These are phyloP conservation scores for Liopterus haemorrhoidalis DNA, from an alignment of 2,888 invertebrate genomes.

Conservation along the genomic window DNA sequence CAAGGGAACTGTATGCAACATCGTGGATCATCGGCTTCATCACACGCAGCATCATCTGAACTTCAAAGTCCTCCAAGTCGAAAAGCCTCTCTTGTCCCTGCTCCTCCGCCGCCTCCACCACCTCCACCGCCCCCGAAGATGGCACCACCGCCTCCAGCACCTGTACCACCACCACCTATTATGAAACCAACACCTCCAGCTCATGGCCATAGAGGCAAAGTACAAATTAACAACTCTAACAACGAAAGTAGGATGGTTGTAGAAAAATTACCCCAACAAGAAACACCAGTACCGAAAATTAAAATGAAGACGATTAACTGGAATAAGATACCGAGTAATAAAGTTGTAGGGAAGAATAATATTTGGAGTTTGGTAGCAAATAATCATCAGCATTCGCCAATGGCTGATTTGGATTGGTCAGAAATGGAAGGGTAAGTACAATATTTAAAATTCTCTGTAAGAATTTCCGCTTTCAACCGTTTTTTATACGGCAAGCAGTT, in stretches of 20 bases:
- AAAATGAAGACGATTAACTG: constrained; percentile 98
- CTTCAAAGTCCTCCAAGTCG: no score
- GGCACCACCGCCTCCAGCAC: constrained; percentile 42
- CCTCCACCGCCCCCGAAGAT: constrained; percentile 46
- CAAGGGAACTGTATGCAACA: no score
- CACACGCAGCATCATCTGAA: no score
- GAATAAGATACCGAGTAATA: constrained; percentile 92
- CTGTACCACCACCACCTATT: constrained; percentile 36
- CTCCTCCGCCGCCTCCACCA: constrained; percentile 40
- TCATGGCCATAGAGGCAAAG: not conserved
- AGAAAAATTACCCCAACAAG: constrained; percentile 76
- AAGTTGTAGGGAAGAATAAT: constrained; percentile 83
- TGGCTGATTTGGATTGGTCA: constrained; percentile 83
- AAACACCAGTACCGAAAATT: constrained; percentile 87
- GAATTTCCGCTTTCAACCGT: no score
- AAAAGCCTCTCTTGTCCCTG: no score
- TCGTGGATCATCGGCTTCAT: no score
- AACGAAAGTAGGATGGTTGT: no score
- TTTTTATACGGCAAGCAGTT: no score
- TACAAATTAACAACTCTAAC: no score
- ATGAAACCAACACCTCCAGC: constrained; percentile 42
- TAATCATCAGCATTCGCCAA: constrained; percentile 76
- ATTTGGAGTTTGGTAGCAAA: constrained; percentile 89
- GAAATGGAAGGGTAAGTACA: constrained; percentile 92
- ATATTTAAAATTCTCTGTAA: no score